phyloP scores from a whole-genome alignment of 2,797 vertebrate species.

The Okamejei kenojei region DNA sequence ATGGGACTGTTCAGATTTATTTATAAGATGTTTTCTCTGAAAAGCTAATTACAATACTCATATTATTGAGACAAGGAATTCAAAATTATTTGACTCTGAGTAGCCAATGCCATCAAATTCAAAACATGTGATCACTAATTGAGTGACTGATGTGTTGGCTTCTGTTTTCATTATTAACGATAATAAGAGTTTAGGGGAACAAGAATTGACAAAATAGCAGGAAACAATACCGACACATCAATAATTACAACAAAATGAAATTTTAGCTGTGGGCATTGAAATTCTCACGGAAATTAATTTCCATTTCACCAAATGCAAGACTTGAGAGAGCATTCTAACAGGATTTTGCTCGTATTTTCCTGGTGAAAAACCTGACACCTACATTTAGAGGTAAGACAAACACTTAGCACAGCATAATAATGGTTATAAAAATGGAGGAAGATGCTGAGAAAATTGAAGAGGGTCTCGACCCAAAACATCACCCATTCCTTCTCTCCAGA shows the following conservation, averaged over 20 bases:
- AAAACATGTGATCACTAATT: not conserved
- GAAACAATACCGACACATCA: not conserved
- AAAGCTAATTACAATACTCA: not conserved
- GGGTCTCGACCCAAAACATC: too few relatives aligned
- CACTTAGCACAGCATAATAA: not conserved
- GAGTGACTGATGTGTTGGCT: not conserved
- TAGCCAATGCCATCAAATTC: not conserved
- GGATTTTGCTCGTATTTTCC: not conserved
- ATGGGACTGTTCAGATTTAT: not conserved
- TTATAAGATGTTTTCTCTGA: not conserved
- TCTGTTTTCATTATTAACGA: not conserved
- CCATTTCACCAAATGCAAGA: too few relatives aligned
- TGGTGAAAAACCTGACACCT: not conserved
- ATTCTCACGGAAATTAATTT: not conserved
- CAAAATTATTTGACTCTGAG: not conserved
- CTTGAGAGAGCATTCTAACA: not conserved
- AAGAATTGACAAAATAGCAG: not conserved
- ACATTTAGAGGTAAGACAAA: not conserved
- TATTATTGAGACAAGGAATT: not conserved
- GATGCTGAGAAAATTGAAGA: not conserved
- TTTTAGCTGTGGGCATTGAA: not conserved
- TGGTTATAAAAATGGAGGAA: not conserved
- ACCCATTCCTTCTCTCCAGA: too few relatives aligned
- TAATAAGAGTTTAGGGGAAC: not conserved
- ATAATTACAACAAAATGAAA: not conserved